Base-by-base conservation (phyloP, 2,888 invertebrate genomes). In the Exephanes ischioxanthus region DNA sequence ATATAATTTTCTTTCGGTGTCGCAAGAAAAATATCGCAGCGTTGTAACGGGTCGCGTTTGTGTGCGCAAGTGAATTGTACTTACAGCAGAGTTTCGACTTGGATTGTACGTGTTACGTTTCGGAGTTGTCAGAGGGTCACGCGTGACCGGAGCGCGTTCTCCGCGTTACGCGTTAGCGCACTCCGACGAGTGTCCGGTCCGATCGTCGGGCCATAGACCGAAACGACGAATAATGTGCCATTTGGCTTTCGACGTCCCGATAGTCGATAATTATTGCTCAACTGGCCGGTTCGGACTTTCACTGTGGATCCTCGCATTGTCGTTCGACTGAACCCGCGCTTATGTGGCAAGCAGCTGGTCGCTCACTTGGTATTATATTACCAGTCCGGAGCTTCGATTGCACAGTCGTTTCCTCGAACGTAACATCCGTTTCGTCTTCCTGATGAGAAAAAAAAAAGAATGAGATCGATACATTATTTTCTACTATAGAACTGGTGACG, bases 221-320 rank as follows among this genome's bases (percentile, higher is more conserved):
- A 73, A 73, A 73, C 70, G 45, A 55, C 41, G 48, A 3, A 53
- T 63, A 41, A 53, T 72, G 5, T 58, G 37, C 30, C 16, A 33
- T 30, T 70, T 70, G 41, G 30, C 45, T 26, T 45, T 58, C 53
- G 22, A 37, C 26, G 37, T 68, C 45, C 63, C 75, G 84, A 82
- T 85, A 61, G 22, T 68, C 85, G 75, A 85, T 85, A 76, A 82
- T 82, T 82, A 76, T 85, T 82, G 75, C 85, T 53, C 79, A 85
- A 82, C 73, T 11, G 33, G 22, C 68, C 41, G 19, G 22, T 26
- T 48, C 66, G 22, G 33, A 78, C 83, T 83, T 77, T 71, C 83
- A 72, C 72, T 68, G 26, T 55, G 22, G 48, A 71, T 45, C 30
- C n/a, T 19, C 48, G 55, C 58, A 45, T 73, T 61, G 73, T 73